phyloP scores from a whole-genome alignment of 2,888 invertebrate species.

The Cyaniris semiargus region DNA sequence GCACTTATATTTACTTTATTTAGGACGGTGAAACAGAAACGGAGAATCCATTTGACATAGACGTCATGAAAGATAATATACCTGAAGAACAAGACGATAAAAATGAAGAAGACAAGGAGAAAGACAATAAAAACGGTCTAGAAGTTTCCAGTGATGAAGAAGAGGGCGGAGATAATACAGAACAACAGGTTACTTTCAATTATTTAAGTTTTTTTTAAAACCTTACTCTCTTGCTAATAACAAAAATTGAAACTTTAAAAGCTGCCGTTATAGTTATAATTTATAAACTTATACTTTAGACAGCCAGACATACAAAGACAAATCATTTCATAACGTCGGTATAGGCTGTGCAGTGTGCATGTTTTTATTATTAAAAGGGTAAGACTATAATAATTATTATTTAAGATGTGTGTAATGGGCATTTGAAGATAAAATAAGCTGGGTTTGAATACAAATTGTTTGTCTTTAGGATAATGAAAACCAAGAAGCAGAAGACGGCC shows the following conservation, averaged over 20 bases:
- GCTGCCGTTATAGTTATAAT: no score
- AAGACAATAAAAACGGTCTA: slow-evolving; percentile 66
- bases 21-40: slow-evolving; percentile 81
- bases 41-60: slow-evolving; percentile 93
- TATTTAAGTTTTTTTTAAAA: no score
- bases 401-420: neutral
- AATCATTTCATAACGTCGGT: no score
- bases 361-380: no score
- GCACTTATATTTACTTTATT: neutral
- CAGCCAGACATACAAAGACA: no score
- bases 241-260: no score
- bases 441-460: neutral
- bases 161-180: slow-evolving; percentile 55
- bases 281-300: no score
- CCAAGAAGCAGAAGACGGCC: slow-evolving; percentile 38
- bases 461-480: slow-evolving; percentile 41
- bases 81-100: slow-evolving; percentile 62
- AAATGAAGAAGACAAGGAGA: slow-evolving; percentile 60
- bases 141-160: slow-evolving; percentile 76
- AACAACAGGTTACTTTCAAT: no score
- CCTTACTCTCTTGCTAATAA: no score
- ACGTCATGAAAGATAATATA: slow-evolving; percentile 85
- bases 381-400: no score
- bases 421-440: neutral
- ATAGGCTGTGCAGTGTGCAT: no score